Evolutionary conservation across 2,113 vertebrate genomes (phyloP), one percentile per base, ranked within the genome.

Genomic region (Mastomys natalensis): DNA sequence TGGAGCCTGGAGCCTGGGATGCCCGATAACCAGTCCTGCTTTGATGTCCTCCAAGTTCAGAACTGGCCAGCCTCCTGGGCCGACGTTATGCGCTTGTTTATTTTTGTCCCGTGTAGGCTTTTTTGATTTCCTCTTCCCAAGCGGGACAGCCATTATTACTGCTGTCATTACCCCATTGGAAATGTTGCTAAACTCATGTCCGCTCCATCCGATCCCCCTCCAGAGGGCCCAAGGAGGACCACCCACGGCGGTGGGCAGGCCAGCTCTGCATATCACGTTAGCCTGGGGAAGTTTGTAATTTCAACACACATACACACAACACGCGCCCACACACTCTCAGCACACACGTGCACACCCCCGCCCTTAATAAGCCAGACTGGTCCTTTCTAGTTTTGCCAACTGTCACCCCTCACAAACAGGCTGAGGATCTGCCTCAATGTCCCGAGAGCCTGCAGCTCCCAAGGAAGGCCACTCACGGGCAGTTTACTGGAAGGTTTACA

Each of bases 211-310:
- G 62, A 86, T 66, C 84, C 62, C 87, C 90, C 64, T 76, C 60
- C 68, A 5, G 31, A 34, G 12, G 72, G 60, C 77, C 45, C 3
- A 24, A 31, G 0, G 95, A 92, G 80, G 97, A 48, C 91, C 90
- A 94, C 37, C 70, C 86, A 84, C 48, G 3, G 81, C 81, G 80
- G 86, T 1, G 95, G 40, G 68, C 68, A 26, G 93, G 26, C 34
- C 86, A 66, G 74, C 87, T 77, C 92, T 94, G 78, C 93, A 22
- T 76, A 96, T 95, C 60, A 53, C 64, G 78, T 90, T 70, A 60
- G 62, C 90, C 93, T 84, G 81, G 90, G 96, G 96, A 90, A 93
- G 93, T 95, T 93, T 89, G 89, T 82, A 93, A 93, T 92, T 93
- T 92, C 84, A 95, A 76, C 95, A 89, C 91, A 78, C 62, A 17